Evolutionary conservation across 53 echinoderm and acorn worm species (phyloP).

Genomic region (Mesocentrotus franciscanus): DNA sequence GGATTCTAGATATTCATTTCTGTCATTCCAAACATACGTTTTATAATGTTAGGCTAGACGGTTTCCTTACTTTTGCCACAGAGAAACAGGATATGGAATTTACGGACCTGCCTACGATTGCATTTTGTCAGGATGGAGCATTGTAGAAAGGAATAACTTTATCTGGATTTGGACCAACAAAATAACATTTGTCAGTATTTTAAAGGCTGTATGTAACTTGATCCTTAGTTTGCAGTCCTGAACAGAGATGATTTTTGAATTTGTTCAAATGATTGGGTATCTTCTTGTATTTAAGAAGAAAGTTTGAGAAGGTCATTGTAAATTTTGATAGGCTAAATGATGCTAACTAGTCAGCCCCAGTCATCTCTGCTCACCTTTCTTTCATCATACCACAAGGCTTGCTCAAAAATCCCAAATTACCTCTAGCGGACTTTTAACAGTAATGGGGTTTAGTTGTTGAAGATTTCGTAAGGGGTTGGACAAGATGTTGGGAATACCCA

Average conservation of each 20-base stretch:
- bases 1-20: not conserved
- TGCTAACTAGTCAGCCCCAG: not conserved
- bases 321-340: not conserved
- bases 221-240: not conserved
- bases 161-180: not conserved
- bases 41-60: constrained; percentile 33
- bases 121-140: not conserved
- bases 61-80: not conserved
- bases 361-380: not conserved
- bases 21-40: not conserved
- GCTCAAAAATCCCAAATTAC: not conserved
- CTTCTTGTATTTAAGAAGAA: not conserved
- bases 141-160: not conserved
- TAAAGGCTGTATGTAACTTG: not conserved
- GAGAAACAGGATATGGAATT: constrained; percentile 41
- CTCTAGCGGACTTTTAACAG: not conserved
- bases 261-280: not conserved
- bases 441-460: not conserved
- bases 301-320: not conserved
- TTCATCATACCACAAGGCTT: no score
- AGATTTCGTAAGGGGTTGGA: not conserved
- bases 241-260: not conserved
- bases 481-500: not conserved
- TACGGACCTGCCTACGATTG: not conserved
- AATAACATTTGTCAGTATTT: not conserved